Percentiles rank a stretch among this genome's conserved stretches.
Evolutionary conservation across 2,888 invertebrate genomes (phyloP).

Genomic region (Nesidiocoris tenuis): DNA sequence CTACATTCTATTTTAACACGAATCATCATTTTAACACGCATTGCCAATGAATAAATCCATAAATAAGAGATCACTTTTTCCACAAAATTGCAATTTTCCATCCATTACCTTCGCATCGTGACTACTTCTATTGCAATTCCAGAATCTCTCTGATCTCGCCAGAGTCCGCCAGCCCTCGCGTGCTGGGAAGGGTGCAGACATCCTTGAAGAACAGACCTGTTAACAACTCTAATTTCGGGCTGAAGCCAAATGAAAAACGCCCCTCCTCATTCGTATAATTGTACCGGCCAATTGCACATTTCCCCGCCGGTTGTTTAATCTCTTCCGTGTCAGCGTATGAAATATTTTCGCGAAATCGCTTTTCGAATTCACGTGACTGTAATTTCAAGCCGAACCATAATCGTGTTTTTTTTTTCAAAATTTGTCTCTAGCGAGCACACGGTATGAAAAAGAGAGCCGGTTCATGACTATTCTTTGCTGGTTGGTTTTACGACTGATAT

Average conservation of each 20-base stretch:
- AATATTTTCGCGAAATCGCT: background rate
- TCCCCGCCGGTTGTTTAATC: background rate
- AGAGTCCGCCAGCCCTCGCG: background rate
- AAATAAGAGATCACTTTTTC: too few species aligned
- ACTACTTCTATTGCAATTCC: background rate
- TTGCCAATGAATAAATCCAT: too few species aligned
- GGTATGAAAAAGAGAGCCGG: too few species aligned
- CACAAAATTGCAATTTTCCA: too few species aligned
- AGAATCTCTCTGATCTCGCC: too few species aligned
- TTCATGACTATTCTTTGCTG: too few species aligned
- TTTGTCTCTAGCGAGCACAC: too few species aligned
- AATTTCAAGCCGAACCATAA: background rate
- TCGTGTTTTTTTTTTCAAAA: too few species aligned
- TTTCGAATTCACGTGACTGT: background rate
- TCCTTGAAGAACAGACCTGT: background rate
- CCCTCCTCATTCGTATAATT: background rate
- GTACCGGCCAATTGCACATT: background rate
- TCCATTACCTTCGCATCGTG: too few species aligned
- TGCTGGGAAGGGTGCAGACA: background rate
- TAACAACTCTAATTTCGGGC: background rate
- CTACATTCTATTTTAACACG: too few species aligned
- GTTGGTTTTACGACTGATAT: too few species aligned
- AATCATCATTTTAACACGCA: too few species aligned
- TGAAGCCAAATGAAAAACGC: background rate
- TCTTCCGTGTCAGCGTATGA: background rate